Conservation (phyloP, 2,797 vertebrate species). For the Poecilia wingei region DNA sequence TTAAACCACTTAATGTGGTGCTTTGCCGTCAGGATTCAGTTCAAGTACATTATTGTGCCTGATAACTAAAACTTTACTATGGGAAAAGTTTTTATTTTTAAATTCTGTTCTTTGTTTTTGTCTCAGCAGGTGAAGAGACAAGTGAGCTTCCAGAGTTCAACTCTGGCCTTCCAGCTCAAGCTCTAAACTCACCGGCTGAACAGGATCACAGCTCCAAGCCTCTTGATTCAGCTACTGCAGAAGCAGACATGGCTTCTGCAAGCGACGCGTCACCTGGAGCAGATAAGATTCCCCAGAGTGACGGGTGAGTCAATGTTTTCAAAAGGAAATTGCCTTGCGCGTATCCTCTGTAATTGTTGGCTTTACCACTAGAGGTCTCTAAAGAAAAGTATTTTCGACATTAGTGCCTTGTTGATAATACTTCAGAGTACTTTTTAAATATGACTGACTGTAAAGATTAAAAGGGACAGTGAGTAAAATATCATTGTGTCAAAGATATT, state of each 20-base stretch:
- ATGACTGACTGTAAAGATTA: not conserved
- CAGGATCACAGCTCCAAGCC: conserved; percentile 14
- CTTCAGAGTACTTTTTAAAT: not conserved
- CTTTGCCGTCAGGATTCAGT: not conserved
- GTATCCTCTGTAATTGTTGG: not conserved
- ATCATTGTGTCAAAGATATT: not conserved
- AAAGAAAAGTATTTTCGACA: not conserved
- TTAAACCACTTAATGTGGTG: not conserved
- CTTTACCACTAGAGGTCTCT: not conserved
- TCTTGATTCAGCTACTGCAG: conserved; percentile 9
- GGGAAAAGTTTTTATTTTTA: not conserved
- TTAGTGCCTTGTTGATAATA: not conserved
- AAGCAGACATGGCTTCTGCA: conserved; percentile 29
- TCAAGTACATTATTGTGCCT: not conserved
- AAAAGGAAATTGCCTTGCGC: not conserved
- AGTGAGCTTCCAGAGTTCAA: conserved; percentile 47
- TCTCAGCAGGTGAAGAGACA: conserved; percentile 73
- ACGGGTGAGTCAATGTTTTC: conserved; percentile 58
- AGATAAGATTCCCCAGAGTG: conserved; percentile 27
- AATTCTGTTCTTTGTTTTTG: not conserved
- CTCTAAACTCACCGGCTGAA: conserved; percentile 28
- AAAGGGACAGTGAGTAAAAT: not conserved
- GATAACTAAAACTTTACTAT: not conserved
- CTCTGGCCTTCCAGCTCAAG: conserved; percentile 21
- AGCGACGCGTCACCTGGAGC: conserved; percentile 20